Conservation (phyloP, 2,888 invertebrate species). For the Blomia tropicalis region DNA sequence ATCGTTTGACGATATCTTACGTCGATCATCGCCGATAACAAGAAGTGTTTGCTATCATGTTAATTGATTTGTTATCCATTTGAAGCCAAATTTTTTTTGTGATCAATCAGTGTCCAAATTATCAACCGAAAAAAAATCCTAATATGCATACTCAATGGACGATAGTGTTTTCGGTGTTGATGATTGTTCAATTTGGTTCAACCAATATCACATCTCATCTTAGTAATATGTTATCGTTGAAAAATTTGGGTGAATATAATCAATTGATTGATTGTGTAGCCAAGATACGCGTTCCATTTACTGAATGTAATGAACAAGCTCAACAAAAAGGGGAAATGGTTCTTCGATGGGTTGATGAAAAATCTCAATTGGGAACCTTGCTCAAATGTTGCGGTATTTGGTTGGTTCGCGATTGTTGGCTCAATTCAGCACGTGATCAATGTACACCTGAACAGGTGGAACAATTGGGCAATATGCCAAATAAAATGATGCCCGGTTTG, state of each 20-base stretch:
- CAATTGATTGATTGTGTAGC: constrained; percentile 17
- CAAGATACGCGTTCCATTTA: constrained; percentile 11
- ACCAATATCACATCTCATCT: constrained; percentile 5
- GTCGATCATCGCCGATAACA: no score
- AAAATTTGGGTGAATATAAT: constrained; percentile 16
- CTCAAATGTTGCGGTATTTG: constrained; percentile 21
- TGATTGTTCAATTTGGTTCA: no score
- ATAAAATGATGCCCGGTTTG: constrained; percentile 16
- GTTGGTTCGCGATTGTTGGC: constrained; percentile 17
- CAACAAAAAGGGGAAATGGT: constrained; percentile 16
- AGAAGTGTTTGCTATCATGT: no score
- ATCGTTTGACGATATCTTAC: no score
- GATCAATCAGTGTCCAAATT: no score
- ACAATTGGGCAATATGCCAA: constrained; percentile 13
- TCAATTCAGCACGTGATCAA: constrained; percentile 1
- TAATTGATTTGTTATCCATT: background rate
- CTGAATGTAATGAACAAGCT: constrained; percentile 6
- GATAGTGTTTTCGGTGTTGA: no score
- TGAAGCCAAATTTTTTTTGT: no score
- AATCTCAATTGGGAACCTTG: constrained; percentile 5
- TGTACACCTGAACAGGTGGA: background rate
- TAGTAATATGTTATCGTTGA: constrained; percentile 9
- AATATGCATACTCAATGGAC: no score
- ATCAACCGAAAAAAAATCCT: no score
- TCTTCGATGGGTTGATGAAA: constrained; percentile 11